Evolutionary conservation across 2,797 vertebrate genomes (phyloP).

Genomic region (Ptychobarbus kaznakovi): DNA sequence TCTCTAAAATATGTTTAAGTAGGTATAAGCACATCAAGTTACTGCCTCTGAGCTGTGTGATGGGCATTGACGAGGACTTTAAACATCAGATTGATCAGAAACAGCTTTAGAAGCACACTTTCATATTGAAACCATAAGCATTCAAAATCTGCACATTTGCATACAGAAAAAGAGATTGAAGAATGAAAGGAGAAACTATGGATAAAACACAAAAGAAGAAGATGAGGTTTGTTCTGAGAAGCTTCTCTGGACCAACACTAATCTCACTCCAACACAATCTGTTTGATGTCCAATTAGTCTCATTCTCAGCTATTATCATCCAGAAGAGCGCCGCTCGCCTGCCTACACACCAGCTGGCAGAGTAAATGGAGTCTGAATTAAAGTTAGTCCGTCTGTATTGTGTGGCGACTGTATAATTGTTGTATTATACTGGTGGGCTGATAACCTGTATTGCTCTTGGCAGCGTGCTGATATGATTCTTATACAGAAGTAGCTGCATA

Average conservation of each 20-base stretch:
- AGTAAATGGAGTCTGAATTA: slow-evolving; percentile 32
- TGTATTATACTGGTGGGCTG: slow-evolving; percentile 30
- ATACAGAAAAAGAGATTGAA: neutral
- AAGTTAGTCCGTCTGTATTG: slow-evolving; percentile 32
- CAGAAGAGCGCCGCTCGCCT: slow-evolving; percentile 46
- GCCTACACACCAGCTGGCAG: slow-evolving; percentile 43
- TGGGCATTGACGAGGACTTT: neutral
- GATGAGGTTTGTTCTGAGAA: slow-evolving; percentile 47
- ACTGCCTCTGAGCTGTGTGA: neutral
- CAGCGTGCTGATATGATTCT: slow-evolving; percentile 36
- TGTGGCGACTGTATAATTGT: slow-evolving; percentile 37
- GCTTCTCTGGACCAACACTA: slow-evolving; percentile 57
- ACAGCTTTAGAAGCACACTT: neutral
- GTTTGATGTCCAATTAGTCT: slow-evolving; percentile 63
- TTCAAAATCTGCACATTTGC: neutral
- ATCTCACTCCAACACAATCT: slow-evolving; percentile 60
- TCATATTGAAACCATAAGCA: too few relatives aligned
- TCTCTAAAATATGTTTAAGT: neutral
- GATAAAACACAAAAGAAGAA: slow-evolving; percentile 46
- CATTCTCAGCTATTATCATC: slow-evolving; percentile 58
- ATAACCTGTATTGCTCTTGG: slow-evolving; percentile 41
- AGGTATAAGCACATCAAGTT: neutral
- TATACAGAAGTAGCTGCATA: slow-evolving; percentile 6
- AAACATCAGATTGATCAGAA: neutral
- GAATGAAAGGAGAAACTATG: slow-evolving; percentile 11